phyloP scores from a whole-genome alignment of 2,888 invertebrate species.

The Dynastes hyllus region DNA sequence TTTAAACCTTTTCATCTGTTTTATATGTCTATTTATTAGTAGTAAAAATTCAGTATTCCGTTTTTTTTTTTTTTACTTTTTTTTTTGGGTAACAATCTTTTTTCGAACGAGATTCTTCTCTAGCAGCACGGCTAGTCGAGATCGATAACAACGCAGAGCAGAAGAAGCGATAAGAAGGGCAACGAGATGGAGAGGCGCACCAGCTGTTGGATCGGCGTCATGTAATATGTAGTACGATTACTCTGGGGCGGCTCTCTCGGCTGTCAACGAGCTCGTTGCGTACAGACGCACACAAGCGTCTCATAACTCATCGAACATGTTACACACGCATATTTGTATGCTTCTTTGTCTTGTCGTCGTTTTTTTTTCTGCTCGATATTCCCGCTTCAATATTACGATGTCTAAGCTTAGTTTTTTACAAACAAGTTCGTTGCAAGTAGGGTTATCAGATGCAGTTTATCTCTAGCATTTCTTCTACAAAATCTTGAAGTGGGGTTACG shows the following conservation, averaged over 20 bases:
- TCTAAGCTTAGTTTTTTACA: background rate
- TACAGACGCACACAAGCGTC: slow-evolving; percentile 56
- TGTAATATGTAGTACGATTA: slow-evolving; percentile 62
- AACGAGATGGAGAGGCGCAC: slow-evolving; percentile 5
- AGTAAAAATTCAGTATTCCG: no score
- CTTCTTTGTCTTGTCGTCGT: background rate
- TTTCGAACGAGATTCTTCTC: no score
- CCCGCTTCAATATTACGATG: background rate
- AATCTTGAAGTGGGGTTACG: no score
- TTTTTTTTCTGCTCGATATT: background rate
- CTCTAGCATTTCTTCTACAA: no score
- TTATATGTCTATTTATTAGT: no score
- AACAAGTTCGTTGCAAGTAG: no score
- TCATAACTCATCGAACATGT: slow-evolving; percentile 57
- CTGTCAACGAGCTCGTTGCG: slow-evolving; percentile 59
- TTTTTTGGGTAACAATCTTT: no score
- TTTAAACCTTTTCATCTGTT: no score
- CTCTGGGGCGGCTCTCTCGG: slow-evolving; percentile 53
- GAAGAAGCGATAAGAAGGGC: background rate
- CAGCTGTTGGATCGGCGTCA: slow-evolving; percentile 53
- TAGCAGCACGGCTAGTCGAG: no score
- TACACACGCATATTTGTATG: slow-evolving; percentile 31
- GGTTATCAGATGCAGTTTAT: no score
- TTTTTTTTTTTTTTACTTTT: no score
- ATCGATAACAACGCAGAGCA: no score